Base-by-base conservation (phyloP, 2,113 vertebrate species). In the Laterallus jamaicensis region DNA sequence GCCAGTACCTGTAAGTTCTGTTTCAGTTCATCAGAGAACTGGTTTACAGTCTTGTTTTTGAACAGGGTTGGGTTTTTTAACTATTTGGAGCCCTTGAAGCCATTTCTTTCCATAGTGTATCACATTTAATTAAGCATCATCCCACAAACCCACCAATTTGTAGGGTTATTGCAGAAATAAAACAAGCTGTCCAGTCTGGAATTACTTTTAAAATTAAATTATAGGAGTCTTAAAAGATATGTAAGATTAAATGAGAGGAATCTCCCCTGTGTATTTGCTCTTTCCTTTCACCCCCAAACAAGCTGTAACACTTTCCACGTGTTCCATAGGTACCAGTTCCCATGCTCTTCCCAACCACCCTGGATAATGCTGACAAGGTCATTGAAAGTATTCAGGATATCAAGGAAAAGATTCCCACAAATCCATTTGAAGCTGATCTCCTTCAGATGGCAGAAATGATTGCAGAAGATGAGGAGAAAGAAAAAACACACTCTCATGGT, bases 361-460 rank as follows among this genome's bases (percentile, higher is more conserved):
- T 98, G 90, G 98, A 99, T 95, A 99, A 97, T 26, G 98, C 98
- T 15, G 98, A 99, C 70, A 98, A 98, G 95, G 97, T 98, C 32
- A 91, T 98, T 39, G 98, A 99, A 92, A 98, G 98, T 69, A 99
- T 98, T 97, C 98, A 99, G 95, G 98, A 99, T 89, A 98, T 99
- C 94, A 99, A 99, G 85, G 98, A 99, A 60, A 99, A 99, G 95
- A 97, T 99, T 92, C 98, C 99, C 40, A 96, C 98, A 1, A 98
- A 99, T 93, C 98, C 99, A 0, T 99, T 98, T 88, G 99, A 99
- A 97, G 99, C 99, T 7, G 99, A 99, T 95, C 98, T 99, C 79
- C 98, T 99, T 96, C 98, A 99, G 96, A 99, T 99, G 99, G 99
- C 99, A n/a, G 99, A 99, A 98, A 99, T 99, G 97, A 99, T 99